phyloP scores from a whole-genome alignment of 2,888 invertebrate genomes.

The Ophion costatus region DNA sequence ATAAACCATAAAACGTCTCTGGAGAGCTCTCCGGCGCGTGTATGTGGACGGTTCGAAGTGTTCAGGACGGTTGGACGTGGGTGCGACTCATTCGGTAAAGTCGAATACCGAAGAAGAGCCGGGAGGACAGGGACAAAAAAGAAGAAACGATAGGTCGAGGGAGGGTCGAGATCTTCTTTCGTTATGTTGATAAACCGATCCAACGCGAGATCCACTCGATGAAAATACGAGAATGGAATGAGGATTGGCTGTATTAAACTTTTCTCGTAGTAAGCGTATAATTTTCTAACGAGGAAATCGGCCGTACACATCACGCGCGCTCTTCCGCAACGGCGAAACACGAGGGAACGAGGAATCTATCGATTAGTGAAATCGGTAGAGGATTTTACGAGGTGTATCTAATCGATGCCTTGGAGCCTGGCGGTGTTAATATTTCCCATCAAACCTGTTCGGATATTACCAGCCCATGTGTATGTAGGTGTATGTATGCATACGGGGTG shows the following conservation, averaged over 20 bases:
- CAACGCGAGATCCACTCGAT: conserved; percentile 19
- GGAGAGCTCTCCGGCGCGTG: conserved; percentile 64
- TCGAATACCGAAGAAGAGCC: conserved; percentile 36
- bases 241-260: background rate
- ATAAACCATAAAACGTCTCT: conserved; percentile 81
- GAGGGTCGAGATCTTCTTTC: conserved; percentile 28
- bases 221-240: conserved; percentile 11
- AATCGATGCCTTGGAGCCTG: conserved; percentile 70
- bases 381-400: conserved; percentile 75
- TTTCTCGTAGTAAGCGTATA: background rate
- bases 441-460: conserved; percentile 73
- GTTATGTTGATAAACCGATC: conserved; percentile 37
- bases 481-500: background rate
- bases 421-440: conserved; percentile 73
- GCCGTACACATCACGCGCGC: conserved; percentile 13
- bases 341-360: conserved; percentile 65
- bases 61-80: conserved; percentile 57
- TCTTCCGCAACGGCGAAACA: conserved; percentile 32
- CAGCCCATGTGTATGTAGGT: background rate
- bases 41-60: conserved; percentile 36
- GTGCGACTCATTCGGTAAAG: conserved; percentile 60
- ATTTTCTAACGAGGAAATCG: conserved; percentile 44
- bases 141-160: conserved; percentile 68
- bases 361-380: conserved; percentile 73
- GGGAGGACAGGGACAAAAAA: background rate